Evolutionary conservation across 1,140 invertebrate genomes (phyloP).

Genomic region (Drosophila trapezifrons): DNA sequence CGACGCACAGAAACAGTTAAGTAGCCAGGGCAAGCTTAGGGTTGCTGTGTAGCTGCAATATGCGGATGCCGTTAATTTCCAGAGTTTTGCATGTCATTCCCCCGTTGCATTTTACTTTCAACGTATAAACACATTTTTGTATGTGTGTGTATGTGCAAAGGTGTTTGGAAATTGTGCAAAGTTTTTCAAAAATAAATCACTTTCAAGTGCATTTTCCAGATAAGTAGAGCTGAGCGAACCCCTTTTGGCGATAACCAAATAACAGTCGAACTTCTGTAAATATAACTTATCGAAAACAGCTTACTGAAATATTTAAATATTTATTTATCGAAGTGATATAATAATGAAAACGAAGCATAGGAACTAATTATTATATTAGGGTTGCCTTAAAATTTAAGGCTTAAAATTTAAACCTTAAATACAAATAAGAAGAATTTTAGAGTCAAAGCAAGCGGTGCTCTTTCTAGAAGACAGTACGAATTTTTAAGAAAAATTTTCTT

Average conservation of each 20-base stretch:
- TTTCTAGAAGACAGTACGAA: too few relatives aligned
- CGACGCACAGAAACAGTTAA: constrained; percentile 24
- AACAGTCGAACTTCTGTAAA: constrained; percentile 1
- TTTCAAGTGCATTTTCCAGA: constrained; percentile 25
- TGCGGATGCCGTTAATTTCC: constrained; percentile 23
- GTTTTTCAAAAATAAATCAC: constrained; percentile 23
- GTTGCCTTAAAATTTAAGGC: too few relatives aligned
- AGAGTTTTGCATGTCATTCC: constrained; percentile 21
- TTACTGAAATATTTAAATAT: too few relatives aligned
- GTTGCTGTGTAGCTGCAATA: constrained; percentile 23
- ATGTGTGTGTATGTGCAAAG: constrained; percentile 1
- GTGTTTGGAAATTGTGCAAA: neutral
- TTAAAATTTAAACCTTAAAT: too few relatives aligned
- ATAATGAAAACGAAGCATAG: neutral
- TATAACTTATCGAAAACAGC: neutral
- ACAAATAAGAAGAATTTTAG: too few relatives aligned
- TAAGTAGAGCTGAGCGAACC: neutral
- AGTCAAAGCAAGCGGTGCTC: too few relatives aligned
- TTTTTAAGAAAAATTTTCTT: too few relatives aligned
- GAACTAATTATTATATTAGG: too few relatives aligned
- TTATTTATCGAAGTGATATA: neutral
- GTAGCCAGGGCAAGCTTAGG: constrained; percentile 14
- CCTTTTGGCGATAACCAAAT: neutral
- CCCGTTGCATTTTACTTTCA: constrained; percentile 5
- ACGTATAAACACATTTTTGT: neutral